Conservation (phyloP, 2,888 invertebrate species). For the Lochmaea capreae region DNA sequence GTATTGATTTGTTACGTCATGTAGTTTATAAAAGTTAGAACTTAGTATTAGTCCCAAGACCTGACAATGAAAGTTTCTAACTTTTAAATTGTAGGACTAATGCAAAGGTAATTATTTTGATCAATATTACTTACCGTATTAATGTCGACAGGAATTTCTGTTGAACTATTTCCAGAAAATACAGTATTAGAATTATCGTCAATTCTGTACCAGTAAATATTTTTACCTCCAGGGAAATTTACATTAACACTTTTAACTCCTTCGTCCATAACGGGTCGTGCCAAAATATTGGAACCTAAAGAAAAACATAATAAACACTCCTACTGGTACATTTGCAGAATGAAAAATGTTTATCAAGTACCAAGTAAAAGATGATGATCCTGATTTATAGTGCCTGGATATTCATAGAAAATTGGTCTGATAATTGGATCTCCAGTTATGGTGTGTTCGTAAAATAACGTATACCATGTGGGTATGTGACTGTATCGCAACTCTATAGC, state of each 20-base stretch:
- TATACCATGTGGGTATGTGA: constrained; percentile 90
- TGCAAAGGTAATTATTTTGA: too few relatives aligned
- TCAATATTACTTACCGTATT: not conserved
- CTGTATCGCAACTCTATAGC: constrained; percentile 84
- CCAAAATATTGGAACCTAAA: constrained; percentile 85
- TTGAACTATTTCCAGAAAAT: constrained; percentile 20
- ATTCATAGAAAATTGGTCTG: constrained; percentile 89
- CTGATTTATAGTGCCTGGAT: constrained; percentile 81
- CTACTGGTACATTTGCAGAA: not conserved
- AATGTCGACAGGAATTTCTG: not conserved
- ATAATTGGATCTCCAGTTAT: constrained; percentile 86
- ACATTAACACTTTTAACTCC: constrained; percentile 79
- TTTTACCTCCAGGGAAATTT: constrained; percentile 84
- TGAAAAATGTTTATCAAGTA: constrained; percentile 55
- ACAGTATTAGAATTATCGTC: constrained; percentile 38
- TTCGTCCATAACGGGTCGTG: constrained; percentile 84
- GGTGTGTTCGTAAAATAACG: constrained; percentile 89
- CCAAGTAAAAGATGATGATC: constrained; percentile 83
- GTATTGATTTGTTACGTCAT: too few relatives aligned
- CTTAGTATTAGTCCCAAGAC: too few relatives aligned
- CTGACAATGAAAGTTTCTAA: too few relatives aligned
- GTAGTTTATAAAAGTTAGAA: too few relatives aligned
- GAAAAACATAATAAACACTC: constrained; percentile 25
- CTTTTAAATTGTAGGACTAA: too few relatives aligned
- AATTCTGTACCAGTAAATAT: constrained; percentile 78